These are phyloP conservation scores for Dimorphilus gyrociliatus DNA, from an alignment of 2,888 invertebrate genomes.

Conservation along the genomic window DNA sequence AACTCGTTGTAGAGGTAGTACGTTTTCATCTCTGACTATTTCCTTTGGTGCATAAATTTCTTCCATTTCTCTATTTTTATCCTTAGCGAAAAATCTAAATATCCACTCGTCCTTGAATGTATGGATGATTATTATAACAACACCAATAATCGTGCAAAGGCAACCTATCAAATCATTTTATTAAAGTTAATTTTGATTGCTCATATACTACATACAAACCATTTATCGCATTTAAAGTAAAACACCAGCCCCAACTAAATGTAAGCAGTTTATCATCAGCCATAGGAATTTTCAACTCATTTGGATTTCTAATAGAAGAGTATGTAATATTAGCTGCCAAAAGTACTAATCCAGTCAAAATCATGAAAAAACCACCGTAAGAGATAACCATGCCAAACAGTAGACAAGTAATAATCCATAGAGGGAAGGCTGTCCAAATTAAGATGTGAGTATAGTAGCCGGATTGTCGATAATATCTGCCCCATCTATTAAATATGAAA, in stretches of 20 bases:
- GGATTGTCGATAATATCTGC: conserved; percentile 43
- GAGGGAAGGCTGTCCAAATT: conserved; percentile 45
- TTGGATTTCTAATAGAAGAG: conserved; percentile 41
- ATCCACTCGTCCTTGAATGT: too few relatives aligned
- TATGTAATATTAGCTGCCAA: conserved; percentile 43
- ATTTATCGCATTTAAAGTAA: conserved; percentile 41
- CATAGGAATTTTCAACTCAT: conserved; percentile 43
- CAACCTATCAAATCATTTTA: too few relatives aligned
- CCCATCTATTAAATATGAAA: too few relatives aligned
- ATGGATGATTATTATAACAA: too few relatives aligned
- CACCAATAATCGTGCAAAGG: too few relatives aligned
- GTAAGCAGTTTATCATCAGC: conserved; percentile 32
- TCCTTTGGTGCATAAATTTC: too few relatives aligned
- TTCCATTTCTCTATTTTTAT: too few relatives aligned
- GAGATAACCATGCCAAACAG: conserved; percentile 42
- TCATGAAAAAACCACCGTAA: conserved; percentile 42
- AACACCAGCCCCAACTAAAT: conserved; percentile 42
- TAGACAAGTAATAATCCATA: conserved; percentile 45
- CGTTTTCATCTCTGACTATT: too few relatives aligned
- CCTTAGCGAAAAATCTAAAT: too few relatives aligned
- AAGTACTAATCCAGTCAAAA: conserved; percentile 41
- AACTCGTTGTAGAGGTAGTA: too few relatives aligned
- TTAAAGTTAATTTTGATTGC: too few relatives aligned
- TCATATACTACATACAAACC: too few relatives aligned
- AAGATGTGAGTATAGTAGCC: conserved; percentile 47